These are phyloP conservation scores for Heliconius erato DNA, from an alignment of 2,888 invertebrate genomes.

Conservation along the genomic window DNA sequence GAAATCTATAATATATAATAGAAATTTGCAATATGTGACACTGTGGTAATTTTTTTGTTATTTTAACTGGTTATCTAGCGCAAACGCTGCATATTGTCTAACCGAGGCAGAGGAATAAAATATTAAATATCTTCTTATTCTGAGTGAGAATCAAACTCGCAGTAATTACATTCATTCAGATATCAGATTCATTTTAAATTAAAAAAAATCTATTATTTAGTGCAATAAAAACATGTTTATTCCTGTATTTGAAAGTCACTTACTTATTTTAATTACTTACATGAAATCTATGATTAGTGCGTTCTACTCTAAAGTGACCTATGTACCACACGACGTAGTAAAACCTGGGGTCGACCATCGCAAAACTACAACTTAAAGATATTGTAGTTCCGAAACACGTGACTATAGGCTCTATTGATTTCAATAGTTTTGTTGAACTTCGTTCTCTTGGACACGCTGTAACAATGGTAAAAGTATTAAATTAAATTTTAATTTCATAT, in stretches of 20 bases:
- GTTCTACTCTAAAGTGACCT: slow-evolving; percentile 57
- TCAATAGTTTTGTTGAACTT: slow-evolving; percentile 45
- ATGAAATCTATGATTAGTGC: slow-evolving; percentile 58
- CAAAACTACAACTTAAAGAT: slow-evolving; percentile 55
- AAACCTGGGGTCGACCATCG: slow-evolving; percentile 51
- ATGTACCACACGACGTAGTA: slow-evolving; percentile 60
- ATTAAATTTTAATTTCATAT: neutral
- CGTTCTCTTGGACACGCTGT: slow-evolving; percentile 38
- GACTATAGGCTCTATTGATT: slow-evolving; percentile 53
- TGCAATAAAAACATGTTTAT: too few relatives aligned
- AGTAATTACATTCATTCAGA: too few relatives aligned
- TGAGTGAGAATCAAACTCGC: too few relatives aligned
- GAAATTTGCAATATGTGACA: too few relatives aligned
- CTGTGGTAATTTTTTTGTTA: too few relatives aligned
- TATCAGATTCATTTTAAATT: neutral
- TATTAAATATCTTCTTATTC: too few relatives aligned
- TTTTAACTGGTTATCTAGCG: too few relatives aligned
- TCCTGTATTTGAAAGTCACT: too few relatives aligned
- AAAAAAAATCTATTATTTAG: too few relatives aligned
- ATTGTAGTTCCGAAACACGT: slow-evolving; percentile 56
- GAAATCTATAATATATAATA: too few relatives aligned
- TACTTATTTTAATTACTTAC: slow-evolving; percentile 54
- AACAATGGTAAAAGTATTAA: slow-evolving; percentile 27
- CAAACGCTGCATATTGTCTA: neutral
- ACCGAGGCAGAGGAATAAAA: neutral